These are phyloP conservation scores for Myotis lucifugus DNA, from an alignment of 2,113 vertebrate genomes.

Conservation along the genomic window DNA sequence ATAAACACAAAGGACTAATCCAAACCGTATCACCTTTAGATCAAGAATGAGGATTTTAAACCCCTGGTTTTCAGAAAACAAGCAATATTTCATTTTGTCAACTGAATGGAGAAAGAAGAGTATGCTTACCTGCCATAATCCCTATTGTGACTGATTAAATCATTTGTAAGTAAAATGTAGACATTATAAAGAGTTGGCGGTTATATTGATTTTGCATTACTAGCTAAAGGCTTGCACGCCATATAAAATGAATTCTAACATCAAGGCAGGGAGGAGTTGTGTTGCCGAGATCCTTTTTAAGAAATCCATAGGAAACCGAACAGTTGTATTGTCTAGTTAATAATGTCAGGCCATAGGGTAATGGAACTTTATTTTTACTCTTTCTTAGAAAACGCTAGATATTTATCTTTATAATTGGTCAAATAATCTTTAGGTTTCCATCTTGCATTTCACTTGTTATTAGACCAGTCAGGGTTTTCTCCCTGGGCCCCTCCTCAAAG, in stretches of 20 bases:
- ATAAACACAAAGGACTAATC: slow-evolving; percentile 39
- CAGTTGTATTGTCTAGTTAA: slow-evolving; percentile 55
- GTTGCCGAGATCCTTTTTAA: slow-evolving; percentile 66
- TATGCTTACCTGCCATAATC: slow-evolving; percentile 49
- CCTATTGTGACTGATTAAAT: slow-evolving; percentile 66
- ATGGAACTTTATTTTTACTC: slow-evolving; percentile 48
- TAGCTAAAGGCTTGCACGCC: slow-evolving; percentile 67
- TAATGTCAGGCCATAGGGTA: not conserved
- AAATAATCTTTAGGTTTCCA: slow-evolving; percentile 34
- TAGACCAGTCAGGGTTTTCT: slow-evolving; percentile 10
- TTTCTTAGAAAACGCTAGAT: slow-evolving; percentile 38
- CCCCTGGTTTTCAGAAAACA: slow-evolving; percentile 57
- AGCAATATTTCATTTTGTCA: not conserved
- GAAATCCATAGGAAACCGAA: slow-evolving; percentile 66
- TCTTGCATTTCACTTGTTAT: slow-evolving; percentile 20
- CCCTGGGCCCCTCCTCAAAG: not conserved
- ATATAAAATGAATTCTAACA: slow-evolving; percentile 70
- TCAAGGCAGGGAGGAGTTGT: slow-evolving; percentile 38
- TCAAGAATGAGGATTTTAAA: slow-evolving; percentile 46
- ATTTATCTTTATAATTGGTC: slow-evolving; percentile 34
- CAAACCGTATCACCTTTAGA: slow-evolving; percentile 2
- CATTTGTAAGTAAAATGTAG: slow-evolving; percentile 67
- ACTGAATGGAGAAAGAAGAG: slow-evolving; percentile 55
- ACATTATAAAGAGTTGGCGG: slow-evolving; percentile 54
- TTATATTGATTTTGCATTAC: slow-evolving; percentile 76